A percentile compares a stretch with the other conserved stretches of the same genome.
Evolutionary conservation across 1,140 invertebrate genomes (phyloP).

Genomic region (Anagrus nilaparvatae): DNA sequence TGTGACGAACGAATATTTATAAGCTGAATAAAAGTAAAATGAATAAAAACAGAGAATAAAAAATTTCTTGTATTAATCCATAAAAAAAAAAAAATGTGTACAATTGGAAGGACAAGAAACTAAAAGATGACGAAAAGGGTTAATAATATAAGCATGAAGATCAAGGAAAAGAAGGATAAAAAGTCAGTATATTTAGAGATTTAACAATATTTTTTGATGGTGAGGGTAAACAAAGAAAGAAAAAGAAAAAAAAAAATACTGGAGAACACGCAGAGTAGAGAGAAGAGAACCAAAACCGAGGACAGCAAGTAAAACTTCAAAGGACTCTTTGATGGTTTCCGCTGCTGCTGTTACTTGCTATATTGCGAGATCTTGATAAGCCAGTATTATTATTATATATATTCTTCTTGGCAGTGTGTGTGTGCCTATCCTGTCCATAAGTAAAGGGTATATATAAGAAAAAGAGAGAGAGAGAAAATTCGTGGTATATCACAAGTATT

Average conservation of each 20-base stretch:
- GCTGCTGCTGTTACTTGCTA: conserved; percentile 28
- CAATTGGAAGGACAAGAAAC: too few species aligned
- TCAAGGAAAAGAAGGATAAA: conserved; percentile 1
- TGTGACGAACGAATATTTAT: too few species aligned
- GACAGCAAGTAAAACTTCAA: conserved; percentile 37
- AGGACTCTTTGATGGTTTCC: conserved; percentile 39
- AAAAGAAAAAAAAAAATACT: conserved; percentile 14
- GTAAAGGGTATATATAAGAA: too few species aligned
- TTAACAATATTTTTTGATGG: conserved; percentile 4
- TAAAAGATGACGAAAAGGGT: conserved; percentile 2
- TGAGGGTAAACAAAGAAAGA: conserved; percentile 7
- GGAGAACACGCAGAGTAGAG: conserved; percentile 17
- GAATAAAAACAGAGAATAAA: too few species aligned
- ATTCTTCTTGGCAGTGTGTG: conserved; percentile 24
- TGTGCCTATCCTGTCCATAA: conserved; percentile 22
- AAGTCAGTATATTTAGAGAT: conserved; percentile 10
- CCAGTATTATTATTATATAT: conserved; percentile 34
- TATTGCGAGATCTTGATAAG: conserved; percentile 38
- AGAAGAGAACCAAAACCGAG: conserved; percentile 25
- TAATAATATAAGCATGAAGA: conserved; percentile 9
- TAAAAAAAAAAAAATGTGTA: too few species aligned
- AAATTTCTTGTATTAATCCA: too few species aligned
- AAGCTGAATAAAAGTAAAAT: too few species aligned
- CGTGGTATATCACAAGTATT: too few species aligned
- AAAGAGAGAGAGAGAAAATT: too few species aligned